These are phyloP conservation scores for Xerus inauris DNA, from an alignment of 2,113 vertebrate species.

Conservation along the genomic window DNA sequence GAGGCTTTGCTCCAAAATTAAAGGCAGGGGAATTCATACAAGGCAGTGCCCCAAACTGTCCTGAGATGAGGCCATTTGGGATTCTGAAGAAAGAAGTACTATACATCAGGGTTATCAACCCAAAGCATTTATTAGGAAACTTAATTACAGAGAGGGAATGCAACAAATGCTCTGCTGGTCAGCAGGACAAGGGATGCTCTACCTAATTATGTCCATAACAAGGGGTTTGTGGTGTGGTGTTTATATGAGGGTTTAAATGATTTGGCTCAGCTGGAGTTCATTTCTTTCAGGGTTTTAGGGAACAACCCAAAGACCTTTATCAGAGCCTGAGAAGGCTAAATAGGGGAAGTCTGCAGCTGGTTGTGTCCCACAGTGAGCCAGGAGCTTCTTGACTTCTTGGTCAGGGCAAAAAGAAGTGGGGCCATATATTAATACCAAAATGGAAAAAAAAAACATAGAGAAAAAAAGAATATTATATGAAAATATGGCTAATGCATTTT, in stretches of 20 bases:
- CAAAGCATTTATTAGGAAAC: neutral
- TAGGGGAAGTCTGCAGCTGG: neutral
- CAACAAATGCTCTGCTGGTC: rapidly evolving
- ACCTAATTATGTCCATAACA: neutral
- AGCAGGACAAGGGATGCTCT: neutral
- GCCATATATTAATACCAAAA: neutral
- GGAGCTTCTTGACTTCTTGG: rapidly evolving
- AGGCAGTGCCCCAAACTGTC: neutral
- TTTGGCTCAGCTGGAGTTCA: neutral
- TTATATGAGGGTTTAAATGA: neutral
- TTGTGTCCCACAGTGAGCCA: neutral
- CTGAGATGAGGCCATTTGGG: neutral
- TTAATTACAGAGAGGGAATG: neutral
- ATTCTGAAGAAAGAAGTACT: neutral
- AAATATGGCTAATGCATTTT: neutral
- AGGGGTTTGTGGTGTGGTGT: neutral
- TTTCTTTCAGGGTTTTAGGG: neutral
- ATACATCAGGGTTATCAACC: too few relatives aligned
- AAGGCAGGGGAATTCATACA: neutral
- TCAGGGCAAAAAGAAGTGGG: neutral
- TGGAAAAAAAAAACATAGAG: too few relatives aligned
- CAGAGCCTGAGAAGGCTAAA: neutral
- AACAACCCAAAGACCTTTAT: neutral
- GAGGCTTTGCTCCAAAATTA: neutral
- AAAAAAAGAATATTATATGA: neutral